phyloP scores from a whole-genome alignment of 2,888 invertebrate species.

The Lasioglossum lativentre region DNA sequence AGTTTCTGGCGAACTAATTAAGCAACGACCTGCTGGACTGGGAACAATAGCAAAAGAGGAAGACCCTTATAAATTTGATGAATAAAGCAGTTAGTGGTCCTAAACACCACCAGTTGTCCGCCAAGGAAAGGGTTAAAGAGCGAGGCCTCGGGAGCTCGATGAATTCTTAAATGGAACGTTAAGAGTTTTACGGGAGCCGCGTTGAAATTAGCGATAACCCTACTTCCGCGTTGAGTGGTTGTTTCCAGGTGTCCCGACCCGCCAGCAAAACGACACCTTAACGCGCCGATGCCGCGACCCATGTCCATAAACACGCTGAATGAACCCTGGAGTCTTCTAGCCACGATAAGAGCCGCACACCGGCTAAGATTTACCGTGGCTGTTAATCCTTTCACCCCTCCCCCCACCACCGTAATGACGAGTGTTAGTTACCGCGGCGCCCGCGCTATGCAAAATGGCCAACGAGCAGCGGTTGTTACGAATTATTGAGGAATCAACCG shows the following conservation, averaged over 20 bases:
- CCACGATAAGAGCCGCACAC: not conserved
- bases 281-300: not conserved
- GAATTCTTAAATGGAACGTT: conserved; percentile 22
- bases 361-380: not conserved
- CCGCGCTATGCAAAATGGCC: not conserved
- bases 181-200: conserved; percentile 4
- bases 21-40: too few species aligned
- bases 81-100: too few species aligned
- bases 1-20: too few species aligned
- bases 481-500: not conserved
- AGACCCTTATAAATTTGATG: too few species aligned
- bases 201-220: not conserved
- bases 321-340: not conserved
- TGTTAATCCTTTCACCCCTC: not conserved
- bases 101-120: not conserved
- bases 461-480: not conserved
- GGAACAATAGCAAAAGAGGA: too few species aligned
- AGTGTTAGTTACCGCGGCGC: not conserved
- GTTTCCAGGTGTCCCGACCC: not conserved
- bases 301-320: conserved; percentile 13
- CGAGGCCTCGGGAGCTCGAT: not conserved
- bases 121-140: not conserved
- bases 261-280: not conserved
- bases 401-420: not conserved
- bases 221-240: not conserved